Conservation (phyloP, 2,113 vertebrate species). For the Rattus rattus region DNA sequence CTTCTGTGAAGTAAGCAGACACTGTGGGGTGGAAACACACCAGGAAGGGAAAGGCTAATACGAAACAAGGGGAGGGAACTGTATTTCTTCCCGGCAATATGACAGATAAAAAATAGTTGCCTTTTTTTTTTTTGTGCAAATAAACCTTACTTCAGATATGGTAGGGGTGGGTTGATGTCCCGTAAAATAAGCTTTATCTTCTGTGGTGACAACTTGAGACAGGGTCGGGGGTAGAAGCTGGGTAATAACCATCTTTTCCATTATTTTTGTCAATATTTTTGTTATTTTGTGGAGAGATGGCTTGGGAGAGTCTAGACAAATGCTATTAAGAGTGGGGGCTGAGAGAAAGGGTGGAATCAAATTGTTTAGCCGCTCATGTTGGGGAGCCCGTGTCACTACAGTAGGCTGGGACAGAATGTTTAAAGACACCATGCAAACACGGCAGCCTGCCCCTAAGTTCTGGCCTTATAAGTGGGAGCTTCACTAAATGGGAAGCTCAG, state of each 20-base stretch:
- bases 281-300: conserved; percentile 65
- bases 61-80: conserved; percentile 79
- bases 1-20: conserved; percentile 43
- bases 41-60: conserved; percentile 76
- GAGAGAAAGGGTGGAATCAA: conserved; percentile 66
- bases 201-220: conserved; percentile 57
- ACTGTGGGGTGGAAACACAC: conserved; percentile 69
- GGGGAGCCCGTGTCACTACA: conserved; percentile 32
- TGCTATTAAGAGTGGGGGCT: conserved; percentile 67
- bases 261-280: conserved; percentile 68
- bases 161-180: conserved; percentile 64
- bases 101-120: conserved; percentile 84
- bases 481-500: background rate
- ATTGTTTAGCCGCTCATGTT: conserved; percentile 19
- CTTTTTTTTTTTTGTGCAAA: conserved; percentile 86
- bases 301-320: conserved; percentile 63
- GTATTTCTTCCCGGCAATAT: conserved; percentile 84
- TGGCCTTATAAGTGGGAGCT: background rate
- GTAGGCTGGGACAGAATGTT: background rate
- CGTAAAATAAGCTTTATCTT: conserved; percentile 76
- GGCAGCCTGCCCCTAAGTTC: background rate
- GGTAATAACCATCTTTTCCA: conserved; percentile 70
- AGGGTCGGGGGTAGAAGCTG: conserved; percentile 31
- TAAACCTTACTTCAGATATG: conserved; percentile 84
- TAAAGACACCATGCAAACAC: background rate